Evolutionary conservation across 2,797 vertebrate species (phyloP), one percentile per base, ranked within the genome.

Genomic region (Taeniopygia guttata): DNA sequence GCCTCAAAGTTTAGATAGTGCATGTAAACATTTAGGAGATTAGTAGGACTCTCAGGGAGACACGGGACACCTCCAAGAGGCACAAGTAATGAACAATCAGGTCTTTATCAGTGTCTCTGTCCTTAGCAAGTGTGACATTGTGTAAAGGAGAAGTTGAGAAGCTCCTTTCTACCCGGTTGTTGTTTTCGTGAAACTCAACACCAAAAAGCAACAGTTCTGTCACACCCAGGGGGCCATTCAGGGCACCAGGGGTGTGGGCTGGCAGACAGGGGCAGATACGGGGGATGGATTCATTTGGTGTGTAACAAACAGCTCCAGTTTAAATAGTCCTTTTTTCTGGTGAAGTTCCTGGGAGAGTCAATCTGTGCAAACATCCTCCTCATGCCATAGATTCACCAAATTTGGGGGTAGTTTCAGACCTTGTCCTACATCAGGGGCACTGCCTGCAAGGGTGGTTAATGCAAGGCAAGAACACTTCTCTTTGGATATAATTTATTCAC

Each of bases 401-500:
- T 64, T 0, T 45, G 34, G 27, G 36, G 25, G 26, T 13, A 13
- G 15, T 90, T 72, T 73, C 77, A 76, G 43, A 26, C 16, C 20
- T 76, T 38, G 11, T 58, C 16, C 49, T 58, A 6, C 9, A 9
- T 30, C 10, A 19, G 25, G 21, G 25, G 7, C 38, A 43, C 45
- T 75, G 42, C 51, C 43, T 68, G 54, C 32, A 46, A 68, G 29
- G 38, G 20, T 56, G 19, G 16, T 62, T 92, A 55, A 21, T 49
- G 7, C 7, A 67, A 77, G 51, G 43, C 58, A 58, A 38, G 38
- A 68, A 46, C 10, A 2, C 67, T 74, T 87, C 55, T 63, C 59
- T 67, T 92, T 67, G 59, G 21, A 6, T 82, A 23, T 90, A 92
- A 96, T 93, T 92, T 94, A 94, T 94, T 85, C 94, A 75, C 40